phyloP scores from a whole-genome alignment of 2,888 invertebrate species.

The Eubasilissa splendida region DNA sequence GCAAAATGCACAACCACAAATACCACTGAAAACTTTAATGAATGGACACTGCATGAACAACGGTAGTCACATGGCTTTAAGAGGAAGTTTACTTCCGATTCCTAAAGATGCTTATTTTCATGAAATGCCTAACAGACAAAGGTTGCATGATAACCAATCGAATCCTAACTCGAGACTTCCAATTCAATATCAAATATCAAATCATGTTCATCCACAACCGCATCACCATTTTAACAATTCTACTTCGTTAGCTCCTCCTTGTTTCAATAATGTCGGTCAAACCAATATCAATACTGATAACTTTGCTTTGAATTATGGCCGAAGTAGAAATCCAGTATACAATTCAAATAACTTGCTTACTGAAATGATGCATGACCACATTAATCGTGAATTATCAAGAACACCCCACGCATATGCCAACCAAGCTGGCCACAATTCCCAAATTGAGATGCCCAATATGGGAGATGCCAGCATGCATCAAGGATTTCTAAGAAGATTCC shows the following conservation, averaged over 20 bases:
- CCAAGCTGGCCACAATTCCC: slow-evolving; percentile 66
- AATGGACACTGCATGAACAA: slow-evolving; percentile 57
- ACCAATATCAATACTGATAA: slow-evolving; percentile 24
- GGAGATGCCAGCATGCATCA: slow-evolving; percentile 57
- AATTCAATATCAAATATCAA: slow-evolving; percentile 63
- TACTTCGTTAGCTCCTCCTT: slow-evolving; percentile 11
- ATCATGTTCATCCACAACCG: slow-evolving; percentile 59
- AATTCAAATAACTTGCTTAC: slow-evolving; percentile 68
- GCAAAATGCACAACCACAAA: slow-evolving; percentile 59
- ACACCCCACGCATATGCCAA: slow-evolving; percentile 70
- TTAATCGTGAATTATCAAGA: slow-evolving; percentile 70
- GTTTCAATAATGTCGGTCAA: slow-evolving; percentile 27
- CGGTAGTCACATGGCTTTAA: slow-evolving; percentile 53
- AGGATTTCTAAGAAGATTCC: slow-evolving; percentile 50
- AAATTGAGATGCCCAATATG: slow-evolving; percentile 69
- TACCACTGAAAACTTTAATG: slow-evolving; percentile 49
- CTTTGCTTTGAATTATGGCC: slow-evolving; percentile 57
- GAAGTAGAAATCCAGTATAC: slow-evolving; percentile 69
- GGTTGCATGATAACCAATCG: slow-evolving; percentile 48
- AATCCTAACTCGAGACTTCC: slow-evolving; percentile 62
- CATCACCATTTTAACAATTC: slow-evolving; percentile 51
- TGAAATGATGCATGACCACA: slow-evolving; percentile 73
- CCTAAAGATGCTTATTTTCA: slow-evolving; percentile 78
- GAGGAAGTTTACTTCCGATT: slow-evolving; percentile 64
- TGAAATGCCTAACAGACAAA: slow-evolving; percentile 71